Base-by-base conservation (phyloP, 2,113 vertebrate species). In the Felis chaus region DNA sequence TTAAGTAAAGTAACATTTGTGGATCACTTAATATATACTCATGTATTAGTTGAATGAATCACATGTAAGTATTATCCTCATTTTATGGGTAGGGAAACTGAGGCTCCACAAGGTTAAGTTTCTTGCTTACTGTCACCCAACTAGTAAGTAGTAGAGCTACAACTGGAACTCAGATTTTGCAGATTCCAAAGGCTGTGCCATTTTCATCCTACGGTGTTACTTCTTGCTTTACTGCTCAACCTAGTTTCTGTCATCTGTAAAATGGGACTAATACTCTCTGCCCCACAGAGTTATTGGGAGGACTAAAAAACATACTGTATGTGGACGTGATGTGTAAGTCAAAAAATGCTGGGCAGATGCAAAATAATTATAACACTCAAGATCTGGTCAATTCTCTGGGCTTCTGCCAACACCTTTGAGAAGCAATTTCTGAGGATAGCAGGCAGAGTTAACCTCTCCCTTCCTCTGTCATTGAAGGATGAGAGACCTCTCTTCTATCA, bases 191-290 rank as follows among this genome's bases (percentile, higher is more conserved):
- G 39, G 11, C 36, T 65, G 0, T 10, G 16, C 48, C 65, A 27
- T 94, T 39, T 65, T 50, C 36, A 89, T n/a, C 16, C 33, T 23
- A 7, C 50, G 7, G 0, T 71, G 41, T 39, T 48, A 53, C 29
- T 50, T 84, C 65, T 84, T 31, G 25, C 23, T 83, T 86, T 31
- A 83, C 36, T 48, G 39, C 63, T 94, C 50, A 88, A 68, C 23
- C 55, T 87, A 68, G 29, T 80, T 94, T 90, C 74, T 94, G 6
- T 71, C 83, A 18, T 87, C 63, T 92, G 15, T 91, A 71, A 94
- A 88, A 84, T 73, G 66, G 84, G 50, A 39, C 36, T 85, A 93
- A 81, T 88, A 81, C 12, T 68, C 61, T 90, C 80, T 84, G 9
- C 23, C 29, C 71, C 80, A 96, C 23, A 84, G 71, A 84, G 48